Conservation (phyloP, 2,113 vertebrate genomes). For the Hippolais icterina region DNA sequence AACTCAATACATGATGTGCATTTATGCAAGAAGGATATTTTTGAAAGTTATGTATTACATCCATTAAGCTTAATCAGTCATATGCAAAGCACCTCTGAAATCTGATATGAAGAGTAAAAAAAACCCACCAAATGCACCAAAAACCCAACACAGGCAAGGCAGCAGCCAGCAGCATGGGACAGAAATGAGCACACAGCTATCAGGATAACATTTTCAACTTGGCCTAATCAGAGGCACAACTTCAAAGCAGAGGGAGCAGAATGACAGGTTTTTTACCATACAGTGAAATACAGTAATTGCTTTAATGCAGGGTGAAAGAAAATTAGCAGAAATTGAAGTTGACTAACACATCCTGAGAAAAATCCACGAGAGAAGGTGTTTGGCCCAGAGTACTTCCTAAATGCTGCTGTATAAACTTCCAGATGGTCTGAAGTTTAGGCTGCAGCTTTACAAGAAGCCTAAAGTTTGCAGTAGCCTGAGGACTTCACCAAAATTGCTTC, state of each 20-base stretch:
- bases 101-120: not conserved
- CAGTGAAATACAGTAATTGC: conserved; percentile 1
- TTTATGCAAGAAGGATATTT: conserved; percentile 32
- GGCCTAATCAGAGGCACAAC: not conserved
- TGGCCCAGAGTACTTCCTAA: not conserved
- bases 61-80: conserved; percentile 20
- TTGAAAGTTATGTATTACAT: not conserved
- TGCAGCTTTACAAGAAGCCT: not conserved
- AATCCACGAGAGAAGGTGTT: not conserved
- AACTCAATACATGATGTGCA: conserved; percentile 37
- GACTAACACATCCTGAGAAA: conserved; percentile 1
- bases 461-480: not conserved
- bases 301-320: conserved; percentile 37
- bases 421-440: not conserved
- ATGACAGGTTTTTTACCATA: not conserved
- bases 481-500: not conserved
- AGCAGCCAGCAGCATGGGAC: not conserved
- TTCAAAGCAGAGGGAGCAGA: conserved; percentile 26
- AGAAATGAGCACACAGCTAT: not conserved
- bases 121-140: not conserved
- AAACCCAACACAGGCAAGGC: not conserved
- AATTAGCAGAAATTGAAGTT: conserved; percentile 39
- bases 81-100: conserved; percentile 40
- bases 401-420: not conserved
- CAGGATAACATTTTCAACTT: not conserved